Evolutionary conservation across 2,797 vertebrate species (phyloP), one percentile per base, ranked within the genome.

Genomic region (Siniperca undulata): DNA sequence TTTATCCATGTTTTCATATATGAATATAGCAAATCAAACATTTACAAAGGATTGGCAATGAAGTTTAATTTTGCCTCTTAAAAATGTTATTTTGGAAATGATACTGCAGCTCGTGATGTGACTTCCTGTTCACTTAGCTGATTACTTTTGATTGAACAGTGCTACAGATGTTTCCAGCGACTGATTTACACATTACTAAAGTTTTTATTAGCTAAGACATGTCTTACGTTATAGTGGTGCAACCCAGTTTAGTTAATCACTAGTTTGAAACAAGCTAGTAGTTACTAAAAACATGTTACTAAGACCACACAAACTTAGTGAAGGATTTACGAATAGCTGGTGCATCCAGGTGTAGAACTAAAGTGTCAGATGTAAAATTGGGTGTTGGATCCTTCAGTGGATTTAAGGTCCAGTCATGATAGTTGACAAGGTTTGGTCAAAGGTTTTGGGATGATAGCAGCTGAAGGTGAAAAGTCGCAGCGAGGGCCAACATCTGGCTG

Each of bases 401-500:
- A 76, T 86, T 64, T 56, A 14, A 44, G 65, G 36, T 59, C 66
- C 74, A 81, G 40, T 70, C n/a, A 8, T 84, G 83, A 78, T 70
- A 82, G 93, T 90, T 90, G 88, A 92, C 90, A 85, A 88, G 65
- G 92, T 94, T 95, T 89, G 79, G 52, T 73, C 74, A 92, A 87
- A 94, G 94, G 93, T 94, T 94, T 89, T 86, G 80, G 85, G 87
- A 90, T 84, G 85, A 93, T 89, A 86, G 90, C 86, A 92, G 58
- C 38, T 95, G 93, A 94, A 91, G 88, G 81, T 78, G 92, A 94
- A 92, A 93, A 94, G 95, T 95, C 91, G 86, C 90, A 93, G 88
- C 92, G 90, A 90, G 93, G 92, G 86, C 50, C 92, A 94, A 95
- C 95, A 96, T 96, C 96, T 96, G 95, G 93, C 95, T 91, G 94